Evolutionary conservation across 2,888 invertebrate species (phyloP).

Genomic region (Ethmia dodecea): DNA sequence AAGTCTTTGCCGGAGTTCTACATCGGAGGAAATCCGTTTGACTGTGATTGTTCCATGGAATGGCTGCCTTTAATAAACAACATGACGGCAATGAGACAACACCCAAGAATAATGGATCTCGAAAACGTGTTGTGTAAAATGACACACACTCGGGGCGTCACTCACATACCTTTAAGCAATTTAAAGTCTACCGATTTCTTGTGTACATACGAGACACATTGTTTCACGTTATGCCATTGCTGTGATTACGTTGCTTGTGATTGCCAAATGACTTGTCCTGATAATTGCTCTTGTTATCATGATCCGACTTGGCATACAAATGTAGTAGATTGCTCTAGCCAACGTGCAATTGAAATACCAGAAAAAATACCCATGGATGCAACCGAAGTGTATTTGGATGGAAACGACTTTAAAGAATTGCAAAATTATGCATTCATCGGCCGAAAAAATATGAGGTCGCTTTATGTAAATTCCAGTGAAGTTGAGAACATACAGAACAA

Average conservation of each 20-base stretch:
- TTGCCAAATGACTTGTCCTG: constrained; percentile 97
- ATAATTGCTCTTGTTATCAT: constrained; percentile 95
- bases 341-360: constrained; percentile 86
- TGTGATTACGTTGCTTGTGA: constrained; percentile 97
- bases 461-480: constrained; percentile 91
- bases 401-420: constrained; percentile 90
- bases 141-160: constrained; percentile 88
- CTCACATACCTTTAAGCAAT: constrained; percentile 85
- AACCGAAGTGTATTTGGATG: constrained; percentile 94
- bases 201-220: constrained; percentile 94
- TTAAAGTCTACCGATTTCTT: constrained; percentile 90
- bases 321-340: constrained; percentile 92
- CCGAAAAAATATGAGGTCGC: constrained; percentile 90
- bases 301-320: constrained; percentile 96
- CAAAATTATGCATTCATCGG: constrained; percentile 94
- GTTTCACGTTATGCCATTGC: constrained; percentile 95
- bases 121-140: constrained; percentile 92
- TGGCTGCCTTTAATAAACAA: constrained; percentile 95
- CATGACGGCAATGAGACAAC: constrained; percentile 87
- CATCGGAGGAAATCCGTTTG: constrained; percentile 94
- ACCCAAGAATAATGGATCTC: constrained; percentile 92
- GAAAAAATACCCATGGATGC: constrained; percentile 95
- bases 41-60: constrained; percentile 97
- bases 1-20: constrained; percentile 92
- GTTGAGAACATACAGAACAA: constrained; percentile 91